Evolutionary conservation across 2,113 vertebrate species (phyloP).

Genomic region (Spea multiplicata): DNA sequence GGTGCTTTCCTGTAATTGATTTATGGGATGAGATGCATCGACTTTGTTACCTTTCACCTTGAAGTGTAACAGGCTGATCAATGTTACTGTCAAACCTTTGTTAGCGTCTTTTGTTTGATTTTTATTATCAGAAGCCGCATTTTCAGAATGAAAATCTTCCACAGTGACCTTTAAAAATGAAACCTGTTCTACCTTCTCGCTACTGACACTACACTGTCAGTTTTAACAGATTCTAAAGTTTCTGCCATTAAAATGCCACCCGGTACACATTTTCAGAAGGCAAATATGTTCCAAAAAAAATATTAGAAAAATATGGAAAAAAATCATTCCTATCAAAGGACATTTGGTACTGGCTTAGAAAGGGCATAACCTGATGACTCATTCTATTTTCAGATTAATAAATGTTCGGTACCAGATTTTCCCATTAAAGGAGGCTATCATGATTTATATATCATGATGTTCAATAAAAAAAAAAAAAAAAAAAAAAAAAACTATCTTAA

Average conservation of each 20-base stretch:
- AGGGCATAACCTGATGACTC: neutral
- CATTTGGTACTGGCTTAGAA: neutral
- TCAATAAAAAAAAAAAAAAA: too few species aligned
- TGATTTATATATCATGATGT: too few species aligned
- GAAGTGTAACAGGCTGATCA: neutral
- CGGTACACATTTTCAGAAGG: neutral
- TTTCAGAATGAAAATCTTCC: neutral
- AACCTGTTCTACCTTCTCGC: neutral
- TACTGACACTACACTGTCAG: neutral
- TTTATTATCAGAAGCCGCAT: conserved; percentile 5
- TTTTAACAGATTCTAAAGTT: conserved; percentile 12
- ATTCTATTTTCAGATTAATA: too few species aligned
- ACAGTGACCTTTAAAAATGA: conserved; percentile 14
- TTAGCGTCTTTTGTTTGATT: neutral
- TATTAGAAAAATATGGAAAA: neutral
- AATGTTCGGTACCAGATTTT: neutral
- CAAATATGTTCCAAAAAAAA: too few species aligned
- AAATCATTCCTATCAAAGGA: neutral
- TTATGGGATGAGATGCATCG: neutral
- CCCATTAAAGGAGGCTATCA: too few species aligned
- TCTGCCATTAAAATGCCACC: neutral
- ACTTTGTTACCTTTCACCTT: neutral
- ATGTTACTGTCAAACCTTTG: conserved; percentile 2
- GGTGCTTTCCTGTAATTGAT: neutral
- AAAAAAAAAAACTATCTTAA: too few species aligned